These are phyloP conservation scores for Oncopodura yosiiana DNA, from an alignment of 1,140 invertebrate species.

Conservation along the genomic window DNA sequence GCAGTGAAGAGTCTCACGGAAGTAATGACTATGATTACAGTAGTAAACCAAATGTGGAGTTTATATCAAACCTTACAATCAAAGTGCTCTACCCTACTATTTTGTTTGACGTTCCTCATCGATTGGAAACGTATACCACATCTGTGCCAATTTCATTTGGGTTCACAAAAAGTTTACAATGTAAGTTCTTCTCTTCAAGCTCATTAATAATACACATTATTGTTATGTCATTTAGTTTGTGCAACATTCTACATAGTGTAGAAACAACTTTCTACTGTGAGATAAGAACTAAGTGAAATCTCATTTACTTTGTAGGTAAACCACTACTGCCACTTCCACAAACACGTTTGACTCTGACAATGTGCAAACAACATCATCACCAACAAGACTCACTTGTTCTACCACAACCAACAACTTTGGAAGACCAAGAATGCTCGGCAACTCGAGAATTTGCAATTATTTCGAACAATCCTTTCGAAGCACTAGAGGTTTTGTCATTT, in stretches of 20 bases:
- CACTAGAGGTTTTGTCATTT: slow-evolving; percentile 18
- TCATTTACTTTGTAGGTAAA: no score
- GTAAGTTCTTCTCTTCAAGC: no score
- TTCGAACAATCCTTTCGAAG: slow-evolving; percentile 14
- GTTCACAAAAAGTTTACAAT: slow-evolving; percentile 26
- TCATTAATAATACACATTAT: no score
- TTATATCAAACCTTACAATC: slow-evolving; percentile 9
- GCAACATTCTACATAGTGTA: no score
- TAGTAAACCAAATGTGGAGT: neutral
- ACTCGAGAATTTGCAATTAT: slow-evolving; percentile 10
- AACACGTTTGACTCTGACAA: slow-evolving; percentile 17
- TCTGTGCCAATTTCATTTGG: slow-evolving; percentile 24
- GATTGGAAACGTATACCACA: slow-evolving; percentile 24
- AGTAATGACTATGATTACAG: neutral
- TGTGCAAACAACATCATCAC: slow-evolving; percentile 8
- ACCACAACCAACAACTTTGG: neutral
- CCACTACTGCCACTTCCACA: slow-evolving; percentile 21
- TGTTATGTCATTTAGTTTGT: no score
- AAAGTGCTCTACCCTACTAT: slow-evolving; percentile 21
- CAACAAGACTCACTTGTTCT: neutral
- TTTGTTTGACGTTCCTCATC: slow-evolving; percentile 31
- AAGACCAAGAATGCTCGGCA: slow-evolving; percentile 15
- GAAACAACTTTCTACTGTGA: no score
- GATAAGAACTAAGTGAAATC: no score
- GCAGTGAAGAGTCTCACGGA: neutral